phyloP scores from a whole-genome alignment of 2,113 vertebrate species.

The Corythoichthys haematopterus region DNA sequence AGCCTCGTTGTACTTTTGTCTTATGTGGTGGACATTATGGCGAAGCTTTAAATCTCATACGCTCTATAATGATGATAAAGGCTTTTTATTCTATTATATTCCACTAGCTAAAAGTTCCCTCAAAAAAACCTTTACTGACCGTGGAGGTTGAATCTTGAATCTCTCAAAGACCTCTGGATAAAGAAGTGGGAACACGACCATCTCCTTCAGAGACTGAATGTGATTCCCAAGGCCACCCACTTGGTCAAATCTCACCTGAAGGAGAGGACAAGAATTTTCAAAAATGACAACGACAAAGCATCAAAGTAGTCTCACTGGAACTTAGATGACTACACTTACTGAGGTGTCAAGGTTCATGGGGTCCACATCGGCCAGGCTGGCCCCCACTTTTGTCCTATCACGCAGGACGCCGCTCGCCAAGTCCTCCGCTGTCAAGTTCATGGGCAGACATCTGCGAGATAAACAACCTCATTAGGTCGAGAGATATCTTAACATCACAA shows the following conservation, averaged over 20 bases:
- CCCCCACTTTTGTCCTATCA: conserved; percentile 91
- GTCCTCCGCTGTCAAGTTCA: conserved; percentile 92
- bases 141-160: conserved; percentile 98
- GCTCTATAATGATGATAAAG: too few relatives aligned
- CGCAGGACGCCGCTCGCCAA: conserved; percentile 89
- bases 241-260: conserved; percentile 89
- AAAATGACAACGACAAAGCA: not conserved
- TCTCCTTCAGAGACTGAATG: conserved; percentile 96
- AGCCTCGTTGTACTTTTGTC: too few relatives aligned
- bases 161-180: conserved; percentile 98
- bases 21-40: too few relatives aligned
- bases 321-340: conserved; percentile 65
- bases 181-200: conserved; percentile 97
- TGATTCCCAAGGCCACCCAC: conserved; percentile 92
- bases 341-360: conserved; percentile 95
- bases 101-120: too few relatives aligned
- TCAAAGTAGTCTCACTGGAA: fast-evolving
- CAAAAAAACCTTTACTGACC: conserved; percentile 68
- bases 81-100: too few relatives aligned
- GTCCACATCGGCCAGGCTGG: conserved; percentile 95
- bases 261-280: conserved; percentile 4
- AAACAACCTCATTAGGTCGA: not conserved
- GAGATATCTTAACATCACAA: too few relatives aligned
- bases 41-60: too few relatives aligned
- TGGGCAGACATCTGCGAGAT: conserved; percentile 84